Percentiles rank a stretch among this genome's conserved stretches.
Conservation (phyloP, 1,140 invertebrate species). For the Cyrtorhinus lividipennis region DNA sequence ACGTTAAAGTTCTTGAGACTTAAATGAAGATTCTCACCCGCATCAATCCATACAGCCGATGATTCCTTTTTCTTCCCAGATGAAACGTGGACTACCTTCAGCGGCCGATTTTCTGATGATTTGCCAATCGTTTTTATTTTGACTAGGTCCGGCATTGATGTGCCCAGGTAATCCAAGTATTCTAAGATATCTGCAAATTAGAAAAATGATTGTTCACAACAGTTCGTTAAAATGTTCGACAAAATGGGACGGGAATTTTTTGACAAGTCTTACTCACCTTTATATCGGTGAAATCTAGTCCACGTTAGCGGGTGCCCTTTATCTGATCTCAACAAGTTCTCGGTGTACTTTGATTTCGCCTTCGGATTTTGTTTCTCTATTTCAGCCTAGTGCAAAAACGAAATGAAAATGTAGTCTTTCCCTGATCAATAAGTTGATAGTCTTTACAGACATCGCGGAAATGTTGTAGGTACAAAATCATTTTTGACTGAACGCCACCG, state of each 20-base stretch:
- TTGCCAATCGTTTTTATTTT: constrained; percentile 56
- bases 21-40: no score
- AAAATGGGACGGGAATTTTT: constrained; percentile 14
- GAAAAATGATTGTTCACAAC: no score
- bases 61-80: constrained; percentile 31
- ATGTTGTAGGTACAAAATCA: no score
- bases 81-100: constrained; percentile 51
- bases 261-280: no score
- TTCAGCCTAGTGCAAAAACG: constrained; percentile 38
- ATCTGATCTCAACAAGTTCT: constrained; percentile 35
- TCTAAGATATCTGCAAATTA: constrained; percentile 32
- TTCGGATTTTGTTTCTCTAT: constrained; percentile 48
- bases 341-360: constrained; percentile 39
- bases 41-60: constrained; percentile 45
- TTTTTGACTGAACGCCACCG: no score
- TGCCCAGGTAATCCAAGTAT: constrained; percentile 44
- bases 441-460: no score
- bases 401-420: no score
- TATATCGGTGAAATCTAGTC: constrained; percentile 26
- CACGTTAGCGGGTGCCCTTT: constrained; percentile 27
- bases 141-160: constrained; percentile 51
- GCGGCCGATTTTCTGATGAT: constrained; percentile 53
- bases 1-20: no score
- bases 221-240: no score
- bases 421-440: no score